A percentile compares a stretch with the other conserved stretches of the same genome.
Conservation (phyloP, 2,113 vertebrate species). For the Scomber japonicus region DNA sequence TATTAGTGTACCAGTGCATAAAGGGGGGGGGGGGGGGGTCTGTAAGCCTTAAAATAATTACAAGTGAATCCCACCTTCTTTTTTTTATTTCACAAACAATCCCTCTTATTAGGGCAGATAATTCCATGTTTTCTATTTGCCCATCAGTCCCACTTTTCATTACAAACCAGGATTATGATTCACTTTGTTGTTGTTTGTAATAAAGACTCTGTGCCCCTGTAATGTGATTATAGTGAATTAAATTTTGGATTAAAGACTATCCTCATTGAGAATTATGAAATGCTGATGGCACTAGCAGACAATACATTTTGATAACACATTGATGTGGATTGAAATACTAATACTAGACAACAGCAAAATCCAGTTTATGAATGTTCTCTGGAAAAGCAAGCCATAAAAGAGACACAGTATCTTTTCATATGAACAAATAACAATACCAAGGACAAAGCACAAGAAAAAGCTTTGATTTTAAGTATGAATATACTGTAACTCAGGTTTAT, state of each 20-base stretch:
- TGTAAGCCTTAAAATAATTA: conserved; percentile 12
- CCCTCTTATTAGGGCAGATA: conserved; percentile 6
- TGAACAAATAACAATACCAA: too few species aligned
- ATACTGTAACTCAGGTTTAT: background rate
- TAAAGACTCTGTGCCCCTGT: background rate
- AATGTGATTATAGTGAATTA: conserved; percentile 25
- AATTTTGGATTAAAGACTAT: conserved; percentile 39
- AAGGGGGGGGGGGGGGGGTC: background rate
- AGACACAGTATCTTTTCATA: background rate
- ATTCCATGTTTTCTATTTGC: conserved; percentile 1
- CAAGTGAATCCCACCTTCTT: conserved; percentile 6
- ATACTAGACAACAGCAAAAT: background rate
- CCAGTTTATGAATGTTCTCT: background rate
- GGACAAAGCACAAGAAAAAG: too few species aligned
- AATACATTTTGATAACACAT: background rate
- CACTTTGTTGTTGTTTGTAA: conserved; percentile 5
- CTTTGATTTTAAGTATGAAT: background rate
- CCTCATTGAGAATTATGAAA: conserved; percentile 3
- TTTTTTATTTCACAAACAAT: background rate
- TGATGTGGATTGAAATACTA: background rate
- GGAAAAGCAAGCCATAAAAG: background rate
- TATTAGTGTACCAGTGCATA: conserved; percentile 8
- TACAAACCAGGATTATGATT: conserved; percentile 25
- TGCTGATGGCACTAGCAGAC: background rate
- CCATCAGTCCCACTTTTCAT: conserved; percentile 6